These are phyloP conservation scores for Eulemur albifrons DNA, from an alignment of 2,797 vertebrate genomes.

Conservation along the genomic window DNA sequence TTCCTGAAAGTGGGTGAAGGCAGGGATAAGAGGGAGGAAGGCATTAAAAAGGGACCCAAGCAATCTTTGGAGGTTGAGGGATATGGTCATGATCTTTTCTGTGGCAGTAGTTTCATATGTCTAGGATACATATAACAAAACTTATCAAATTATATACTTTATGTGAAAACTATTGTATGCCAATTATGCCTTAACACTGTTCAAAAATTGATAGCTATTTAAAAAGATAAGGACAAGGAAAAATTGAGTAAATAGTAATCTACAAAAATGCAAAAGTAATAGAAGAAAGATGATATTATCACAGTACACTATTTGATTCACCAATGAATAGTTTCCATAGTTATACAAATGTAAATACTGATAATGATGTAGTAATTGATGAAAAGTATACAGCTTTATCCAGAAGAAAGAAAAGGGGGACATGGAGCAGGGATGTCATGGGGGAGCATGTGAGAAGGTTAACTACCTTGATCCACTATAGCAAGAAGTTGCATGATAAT, in stretches of 20 bases:
- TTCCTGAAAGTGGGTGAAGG: neutral
- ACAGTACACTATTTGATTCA: neutral
- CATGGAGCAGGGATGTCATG: accelerated
- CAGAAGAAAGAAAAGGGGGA: neutral
- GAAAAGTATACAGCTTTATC: neutral
- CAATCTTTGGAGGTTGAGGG: neutral
- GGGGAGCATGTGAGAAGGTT: neutral
- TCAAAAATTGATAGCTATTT: neutral
- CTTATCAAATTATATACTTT: neutral
- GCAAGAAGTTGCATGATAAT: neutral
- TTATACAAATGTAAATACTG: neutral
- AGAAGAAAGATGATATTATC: neutral
- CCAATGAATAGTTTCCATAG: neutral
- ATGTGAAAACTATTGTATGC: neutral
- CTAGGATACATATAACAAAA: neutral
- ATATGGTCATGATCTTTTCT: neutral
- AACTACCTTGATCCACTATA: neutral
- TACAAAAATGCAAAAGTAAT: neutral
- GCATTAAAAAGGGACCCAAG: neutral
- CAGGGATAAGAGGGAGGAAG: neutral
- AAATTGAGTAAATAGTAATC: neutral
- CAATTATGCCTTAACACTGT: neutral
- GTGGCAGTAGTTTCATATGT: neutral
- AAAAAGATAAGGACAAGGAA: neutral
- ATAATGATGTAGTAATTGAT: neutral